phyloP scores from a whole-genome alignment of 2,113 vertebrate species.

The Nibea albiflora region DNA sequence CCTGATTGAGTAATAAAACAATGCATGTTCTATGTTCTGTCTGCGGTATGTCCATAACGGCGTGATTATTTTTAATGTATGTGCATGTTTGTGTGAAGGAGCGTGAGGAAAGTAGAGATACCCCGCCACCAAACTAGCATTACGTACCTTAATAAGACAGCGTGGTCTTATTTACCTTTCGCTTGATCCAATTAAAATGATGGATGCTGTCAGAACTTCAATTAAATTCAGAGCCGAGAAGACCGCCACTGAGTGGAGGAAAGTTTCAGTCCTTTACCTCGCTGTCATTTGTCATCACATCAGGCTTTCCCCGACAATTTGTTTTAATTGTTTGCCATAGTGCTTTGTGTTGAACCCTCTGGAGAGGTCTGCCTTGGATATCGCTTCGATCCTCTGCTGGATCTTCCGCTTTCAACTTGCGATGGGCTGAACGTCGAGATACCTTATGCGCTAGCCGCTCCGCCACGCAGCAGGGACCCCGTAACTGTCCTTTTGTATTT shows the following conservation, averaged over 20 bases:
- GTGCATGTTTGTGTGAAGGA: constrained; percentile 17
- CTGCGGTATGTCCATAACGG: not conserved
- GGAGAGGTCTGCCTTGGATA: not conserved
- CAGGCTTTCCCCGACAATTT: constrained; percentile 7
- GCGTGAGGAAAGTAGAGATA: not conserved
- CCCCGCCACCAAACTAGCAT: constrained; percentile 12
- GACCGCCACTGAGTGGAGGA: constrained; percentile 8
- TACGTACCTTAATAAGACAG: constrained; percentile 43
- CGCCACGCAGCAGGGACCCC: constrained; percentile 22
- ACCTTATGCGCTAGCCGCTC: not conserved
- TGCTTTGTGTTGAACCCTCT: not conserved
- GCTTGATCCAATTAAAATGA: constrained; percentile 64
- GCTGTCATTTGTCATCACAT: constrained; percentile 33
- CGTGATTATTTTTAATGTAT: constrained; percentile 17
- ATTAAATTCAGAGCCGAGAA: constrained; percentile 23
- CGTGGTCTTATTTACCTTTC: constrained; percentile 43
- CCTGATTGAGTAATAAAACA: not conserved
- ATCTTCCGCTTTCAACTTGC: not conserved
- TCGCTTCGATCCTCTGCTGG: not conserved
- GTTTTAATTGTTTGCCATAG: constrained; percentile 26
- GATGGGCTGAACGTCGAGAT: not conserved
- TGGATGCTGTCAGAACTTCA: constrained; percentile 48
- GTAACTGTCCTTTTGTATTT: constrained; percentile 23
- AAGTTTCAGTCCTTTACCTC: constrained; percentile 25
- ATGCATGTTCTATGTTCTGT: not conserved